Conservation (phyloP, 2,113 vertebrate genomes). For the Lonchura striata region DNA sequence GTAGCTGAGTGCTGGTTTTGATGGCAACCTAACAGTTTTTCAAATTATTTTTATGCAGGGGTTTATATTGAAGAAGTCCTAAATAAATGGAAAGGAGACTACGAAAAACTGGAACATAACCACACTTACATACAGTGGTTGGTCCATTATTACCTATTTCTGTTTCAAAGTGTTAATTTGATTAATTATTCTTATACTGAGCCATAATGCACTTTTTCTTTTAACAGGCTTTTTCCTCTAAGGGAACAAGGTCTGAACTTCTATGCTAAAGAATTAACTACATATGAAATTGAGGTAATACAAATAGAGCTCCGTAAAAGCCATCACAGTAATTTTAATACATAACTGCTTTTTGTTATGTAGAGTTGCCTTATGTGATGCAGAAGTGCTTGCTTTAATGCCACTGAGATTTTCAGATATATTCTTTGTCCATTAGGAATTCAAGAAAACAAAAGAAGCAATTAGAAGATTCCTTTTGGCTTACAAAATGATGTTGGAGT, state of each 20-base stretch:
- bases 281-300: constrained; percentile 97
- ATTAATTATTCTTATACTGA: not conserved
- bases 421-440: constrained; percentile 81
- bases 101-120: constrained; percentile 97
- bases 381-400: not conserved
- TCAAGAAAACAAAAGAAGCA: constrained; percentile 95
- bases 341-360: not conserved
- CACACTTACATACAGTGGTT: constrained; percentile 99
- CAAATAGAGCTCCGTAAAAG: not conserved
- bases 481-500: constrained; percentile 97
- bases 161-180: constrained; percentile 19
- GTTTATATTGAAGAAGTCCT: constrained; percentile 97
- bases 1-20: not conserved
- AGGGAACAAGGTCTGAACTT: constrained; percentile 98
- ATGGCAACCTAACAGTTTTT: constrained; percentile 6
- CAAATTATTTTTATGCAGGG: constrained; percentile 74
- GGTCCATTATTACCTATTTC: constrained; percentile 62
- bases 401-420: not conserved
- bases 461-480: constrained; percentile 90
- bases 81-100: constrained; percentile 95
- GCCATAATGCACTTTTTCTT: constrained; percentile 2
- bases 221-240: constrained; percentile 91
- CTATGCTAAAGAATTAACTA: constrained; percentile 97
- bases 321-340: not conserved
- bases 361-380: not conserved